Evolutionary conservation across 92 coral and sea anemone species (phyloP).

Genomic region (Ricordea florida): DNA sequence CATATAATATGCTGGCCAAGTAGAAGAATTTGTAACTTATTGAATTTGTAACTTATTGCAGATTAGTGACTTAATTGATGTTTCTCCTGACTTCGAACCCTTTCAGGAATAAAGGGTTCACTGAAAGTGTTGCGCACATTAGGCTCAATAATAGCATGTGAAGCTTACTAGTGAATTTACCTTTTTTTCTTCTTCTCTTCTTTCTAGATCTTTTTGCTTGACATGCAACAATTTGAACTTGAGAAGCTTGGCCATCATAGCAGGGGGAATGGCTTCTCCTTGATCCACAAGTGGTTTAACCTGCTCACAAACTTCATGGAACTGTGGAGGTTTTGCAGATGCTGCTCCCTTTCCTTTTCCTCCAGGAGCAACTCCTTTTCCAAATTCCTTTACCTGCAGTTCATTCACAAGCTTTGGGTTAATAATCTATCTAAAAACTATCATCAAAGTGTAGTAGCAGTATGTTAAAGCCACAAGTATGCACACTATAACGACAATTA

Average conservation of each 20-base stretch:
- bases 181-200: conserved; percentile 95
- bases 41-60: too few species aligned
- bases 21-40: too few species aligned
- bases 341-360: conserved; percentile 92
- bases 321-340: conserved; percentile 83
- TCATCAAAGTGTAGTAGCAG: neutral
- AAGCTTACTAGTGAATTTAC: too few species aligned
- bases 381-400: conserved; percentile 80
- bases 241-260: conserved; percentile 88
- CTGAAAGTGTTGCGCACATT: too few species aligned
- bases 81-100: too few species aligned
- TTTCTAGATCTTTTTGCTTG: conserved; percentile 88
- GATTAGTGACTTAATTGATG: too few species aligned
- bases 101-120: too few species aligned
- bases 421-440: too few species aligned
- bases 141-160: too few species aligned
- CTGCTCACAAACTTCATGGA: conserved; percentile 95
- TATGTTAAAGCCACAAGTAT: neutral
- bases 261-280: conserved; percentile 79
- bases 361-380: conserved; percentile 69
- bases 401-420: neutral
- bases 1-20: too few species aligned
- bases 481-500: too few species aligned
- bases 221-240: conserved; percentile 89
- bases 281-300: conserved; percentile 94